Percentiles rank a stretch among this genome's conserved stretches.
Evolutionary conservation across 2,888 invertebrate species (phyloP).

Genomic region (Thymelicus lineola): DNA sequence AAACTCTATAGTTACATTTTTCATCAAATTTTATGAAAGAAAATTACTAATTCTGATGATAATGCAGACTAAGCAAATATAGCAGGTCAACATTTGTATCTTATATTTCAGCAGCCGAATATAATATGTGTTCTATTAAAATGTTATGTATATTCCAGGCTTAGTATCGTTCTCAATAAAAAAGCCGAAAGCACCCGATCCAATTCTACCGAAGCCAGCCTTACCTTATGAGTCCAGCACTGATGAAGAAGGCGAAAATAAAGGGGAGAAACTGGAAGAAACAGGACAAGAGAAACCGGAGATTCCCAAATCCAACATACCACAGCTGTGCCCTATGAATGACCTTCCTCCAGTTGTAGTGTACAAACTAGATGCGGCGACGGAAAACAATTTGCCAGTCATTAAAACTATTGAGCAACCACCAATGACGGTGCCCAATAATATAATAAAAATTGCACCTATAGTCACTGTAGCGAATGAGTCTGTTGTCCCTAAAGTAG

Average conservation of each 20-base stretch:
- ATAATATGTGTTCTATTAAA: no score
- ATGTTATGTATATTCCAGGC: conserved; percentile 64
- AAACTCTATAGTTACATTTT: no score
- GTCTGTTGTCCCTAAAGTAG: conserved; percentile 39
- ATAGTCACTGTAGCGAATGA: conserved; percentile 40
- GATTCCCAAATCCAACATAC: conserved; percentile 45
- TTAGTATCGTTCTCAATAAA: conserved; percentile 95
- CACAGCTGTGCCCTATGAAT: conserved; percentile 47
- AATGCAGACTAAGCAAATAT: no score
- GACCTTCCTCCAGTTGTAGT: conserved; percentile 63
- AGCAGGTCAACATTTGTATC: no score
- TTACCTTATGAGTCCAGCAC: conserved; percentile 91
- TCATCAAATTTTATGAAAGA: no score
- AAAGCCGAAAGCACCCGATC: conserved; percentile 90
- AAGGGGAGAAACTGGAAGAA: conserved; percentile 51
- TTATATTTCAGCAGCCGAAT: no score
- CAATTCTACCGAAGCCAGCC: conserved; percentile 88
- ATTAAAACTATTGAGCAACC: conserved; percentile 52
- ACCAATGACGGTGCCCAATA: conserved; percentile 44
- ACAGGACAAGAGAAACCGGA: conserved; percentile 46
- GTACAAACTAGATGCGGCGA: conserved; percentile 67
- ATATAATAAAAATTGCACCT: conserved; percentile 40
- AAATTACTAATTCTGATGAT: no score
- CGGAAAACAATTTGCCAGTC: conserved; percentile 54
- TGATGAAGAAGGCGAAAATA: conserved; percentile 84